Percentiles rank a stretch among this genome's conserved stretches.
Evolutionary conservation across 2,113 vertebrate genomes (phyloP).

Genomic region (Microcebus murinus): DNA sequence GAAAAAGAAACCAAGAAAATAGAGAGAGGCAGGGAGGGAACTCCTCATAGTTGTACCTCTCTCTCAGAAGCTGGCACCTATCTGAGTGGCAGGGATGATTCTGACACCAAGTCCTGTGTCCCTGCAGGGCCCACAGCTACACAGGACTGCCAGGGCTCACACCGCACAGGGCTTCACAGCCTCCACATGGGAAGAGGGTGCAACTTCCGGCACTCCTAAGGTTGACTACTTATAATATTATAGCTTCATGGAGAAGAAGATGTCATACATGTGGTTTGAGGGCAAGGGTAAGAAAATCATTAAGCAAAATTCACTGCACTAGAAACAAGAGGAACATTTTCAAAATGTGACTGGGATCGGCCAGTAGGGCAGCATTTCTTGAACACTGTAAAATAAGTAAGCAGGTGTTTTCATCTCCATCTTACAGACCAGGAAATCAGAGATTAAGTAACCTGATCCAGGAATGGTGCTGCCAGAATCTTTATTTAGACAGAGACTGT

Average conservation of each 20-base stretch:
- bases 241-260: not conserved
- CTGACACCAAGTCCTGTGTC: not conserved
- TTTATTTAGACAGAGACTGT: not conserved
- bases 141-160: not conserved
- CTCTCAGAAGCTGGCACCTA: not conserved
- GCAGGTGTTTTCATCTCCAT: not conserved
- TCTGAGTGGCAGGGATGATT: not conserved
- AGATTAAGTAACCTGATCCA: not conserved
- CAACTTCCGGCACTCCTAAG: not conserved
- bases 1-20: not conserved
- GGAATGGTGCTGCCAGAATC: not conserved
- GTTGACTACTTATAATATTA: not conserved
- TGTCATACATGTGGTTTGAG: not conserved
- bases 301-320: not conserved
- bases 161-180: not conserved
- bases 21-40: not conserved
- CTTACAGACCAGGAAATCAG: not conserved
- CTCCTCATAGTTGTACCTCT: not conserved
- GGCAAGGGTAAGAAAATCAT: not conserved
- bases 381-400: not conserved
- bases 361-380: not conserved
- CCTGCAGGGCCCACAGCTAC: not conserved
- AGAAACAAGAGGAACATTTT: not conserved
- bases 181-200: not conserved
- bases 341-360: not conserved